Evolutionary conservation across 2,888 invertebrate species (phyloP), one percentile per base, ranked within the genome.

Genomic region (Phengaris arion): DNA sequence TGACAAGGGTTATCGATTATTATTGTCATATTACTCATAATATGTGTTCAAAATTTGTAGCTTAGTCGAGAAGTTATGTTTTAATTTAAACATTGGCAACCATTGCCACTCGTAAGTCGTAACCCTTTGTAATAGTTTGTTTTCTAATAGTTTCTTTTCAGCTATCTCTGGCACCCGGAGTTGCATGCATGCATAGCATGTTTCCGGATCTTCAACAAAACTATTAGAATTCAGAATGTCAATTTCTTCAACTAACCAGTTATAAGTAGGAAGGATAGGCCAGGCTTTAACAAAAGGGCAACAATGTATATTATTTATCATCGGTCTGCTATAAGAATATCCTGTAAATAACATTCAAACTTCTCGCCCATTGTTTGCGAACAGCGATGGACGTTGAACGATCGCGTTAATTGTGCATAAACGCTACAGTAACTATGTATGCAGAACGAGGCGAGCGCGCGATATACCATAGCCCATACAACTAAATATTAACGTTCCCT

Each of bases 371-470:
- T 64, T 64, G 64, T 64, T 64, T 22, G 64, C 13, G 64, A 12
- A 64, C 64, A 10, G 64, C 64, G 64, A 35, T 64, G 64, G 64
- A 64, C 35, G 64, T 64, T 10, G 59, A 59, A 22, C 59, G 59
- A 59, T 59, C 35, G 59, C 35, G 35, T 35, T 35, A 64, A 64
- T 64, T 64, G 64, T 64, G 64, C 64, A 45, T 64, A 64, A 45
- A 64, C 64, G 35, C 35, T 64, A 35, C 64, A 64, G 64, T 64
- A 35, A 64, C 45, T 45, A 64, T 64, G 69, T 69, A 69, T 69
- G 46, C 48, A 69, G 48, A 46, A 51, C 22, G 70, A 9, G n/a
- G 15, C 22, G 8, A 22, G 35, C 35, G 22, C 64, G 64, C 64
- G 35, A 64, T 64, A 12, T 7, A 45, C 10, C 64, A 35, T 6